phyloP scores from a whole-genome alignment of 2,797 vertebrate genomes.

The Melanogrammus aeglefinus region DNA sequence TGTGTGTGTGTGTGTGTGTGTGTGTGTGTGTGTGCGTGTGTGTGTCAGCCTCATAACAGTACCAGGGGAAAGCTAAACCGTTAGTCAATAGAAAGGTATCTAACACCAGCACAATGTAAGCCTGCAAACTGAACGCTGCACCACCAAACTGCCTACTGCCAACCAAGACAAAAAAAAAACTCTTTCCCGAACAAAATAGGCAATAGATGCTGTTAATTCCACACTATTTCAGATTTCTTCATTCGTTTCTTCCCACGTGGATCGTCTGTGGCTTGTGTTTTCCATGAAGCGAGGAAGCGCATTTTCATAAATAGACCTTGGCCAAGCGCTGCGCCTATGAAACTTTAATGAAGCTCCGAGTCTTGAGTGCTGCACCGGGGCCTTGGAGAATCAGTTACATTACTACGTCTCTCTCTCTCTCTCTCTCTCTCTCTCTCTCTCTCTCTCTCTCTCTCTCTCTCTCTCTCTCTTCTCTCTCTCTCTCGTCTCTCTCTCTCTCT shows the following conservation, averaged over 20 bases:
- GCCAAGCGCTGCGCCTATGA: slow-evolving; percentile 85
- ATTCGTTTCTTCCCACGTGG: background rate
- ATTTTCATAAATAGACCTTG: slow-evolving; percentile 98
- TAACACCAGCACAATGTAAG: background rate
- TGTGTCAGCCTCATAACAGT: slow-evolving; percentile 31
- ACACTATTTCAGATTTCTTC: slow-evolving; percentile 25
- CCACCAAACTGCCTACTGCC: slow-evolving; percentile 8
- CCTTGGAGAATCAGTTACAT: slow-evolving; percentile 83
- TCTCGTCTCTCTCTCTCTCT: background rate
- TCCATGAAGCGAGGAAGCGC: slow-evolving; percentile 83
- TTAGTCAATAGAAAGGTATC: slow-evolving; percentile 49
- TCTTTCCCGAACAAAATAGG: background rate
- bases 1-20: no score
- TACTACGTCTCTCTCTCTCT: slow-evolving; percentile 68
- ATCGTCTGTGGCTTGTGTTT: slow-evolving; percentile 65
- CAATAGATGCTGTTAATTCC: slow-evolving; percentile 57
- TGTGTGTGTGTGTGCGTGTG: slow-evolving; percentile 1
- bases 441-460: slow-evolving; percentile 14
- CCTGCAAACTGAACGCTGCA: no score
- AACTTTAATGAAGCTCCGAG: slow-evolving; percentile 92
- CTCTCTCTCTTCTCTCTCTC: slow-evolving; percentile 13
- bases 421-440: slow-evolving; percentile 23
- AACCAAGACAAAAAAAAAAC: background rate
- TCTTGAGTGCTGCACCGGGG: slow-evolving; percentile 69
- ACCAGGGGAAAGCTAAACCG: slow-evolving; percentile 37